These are phyloP conservation scores for Cacatua alba DNA, from an alignment of 2,113 vertebrate species.

Conservation along the genomic window DNA sequence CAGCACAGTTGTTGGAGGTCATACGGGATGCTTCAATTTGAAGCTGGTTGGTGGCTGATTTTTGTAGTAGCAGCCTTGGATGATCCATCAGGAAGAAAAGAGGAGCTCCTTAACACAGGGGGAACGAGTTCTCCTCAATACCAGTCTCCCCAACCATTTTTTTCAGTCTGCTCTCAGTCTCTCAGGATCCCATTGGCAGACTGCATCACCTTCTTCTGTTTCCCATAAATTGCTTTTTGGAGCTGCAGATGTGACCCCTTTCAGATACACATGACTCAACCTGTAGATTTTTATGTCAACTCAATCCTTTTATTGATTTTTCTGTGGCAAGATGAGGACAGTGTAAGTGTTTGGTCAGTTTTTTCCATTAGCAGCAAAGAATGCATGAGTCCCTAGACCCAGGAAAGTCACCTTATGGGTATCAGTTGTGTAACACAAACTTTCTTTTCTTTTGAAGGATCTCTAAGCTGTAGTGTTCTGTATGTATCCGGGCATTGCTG, in stretches of 20 bases:
- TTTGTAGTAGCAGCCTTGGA: neutral
- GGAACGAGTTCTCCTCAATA: neutral
- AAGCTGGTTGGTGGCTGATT: neutral
- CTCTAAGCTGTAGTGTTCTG: neutral
- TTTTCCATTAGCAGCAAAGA: neutral
- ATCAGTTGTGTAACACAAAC: neutral
- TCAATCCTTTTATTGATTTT: neutral
- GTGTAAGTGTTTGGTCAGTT: neutral
- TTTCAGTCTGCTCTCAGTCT: neutral
- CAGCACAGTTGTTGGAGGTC: neutral
- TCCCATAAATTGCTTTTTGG: neutral
- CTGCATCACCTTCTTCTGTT: neutral
- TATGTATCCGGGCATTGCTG: neutral
- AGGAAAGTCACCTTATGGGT: neutral
- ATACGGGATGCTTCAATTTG: neutral
- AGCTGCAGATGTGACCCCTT: neutral
- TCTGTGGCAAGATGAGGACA: neutral
- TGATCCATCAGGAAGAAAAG: neutral
- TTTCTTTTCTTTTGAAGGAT: neutral
- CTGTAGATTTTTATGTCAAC: neutral
- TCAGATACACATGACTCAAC: neutral
- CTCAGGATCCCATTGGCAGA: neutral
- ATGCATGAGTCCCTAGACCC: neutral
- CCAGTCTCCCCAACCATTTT: neutral
- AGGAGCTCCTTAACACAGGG: neutral